A percentile compares a stretch with the other conserved stretches of the same genome.
phyloP scores from a whole-genome alignment of 1,140 invertebrate species.

The Caenorhabditis latens region DNA sequence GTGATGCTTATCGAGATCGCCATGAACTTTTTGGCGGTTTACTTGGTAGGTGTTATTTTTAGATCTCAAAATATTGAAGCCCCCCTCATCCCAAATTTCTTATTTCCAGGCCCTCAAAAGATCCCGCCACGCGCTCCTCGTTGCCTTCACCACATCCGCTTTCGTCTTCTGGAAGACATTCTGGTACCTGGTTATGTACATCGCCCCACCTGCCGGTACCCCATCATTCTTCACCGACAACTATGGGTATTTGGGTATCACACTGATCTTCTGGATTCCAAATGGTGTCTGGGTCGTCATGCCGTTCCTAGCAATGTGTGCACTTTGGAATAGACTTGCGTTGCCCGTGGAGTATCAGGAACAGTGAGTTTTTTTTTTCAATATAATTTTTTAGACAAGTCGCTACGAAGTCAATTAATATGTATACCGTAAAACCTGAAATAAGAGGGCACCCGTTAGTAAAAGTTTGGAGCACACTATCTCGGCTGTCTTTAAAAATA shows the following conservation, averaged over 20 bases:
- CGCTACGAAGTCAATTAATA: too few relatives aligned
- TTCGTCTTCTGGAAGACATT: conserved; percentile 76
- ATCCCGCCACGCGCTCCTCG: conserved; percentile 70
- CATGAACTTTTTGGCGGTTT: conserved; percentile 72
- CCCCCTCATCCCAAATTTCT: too few relatives aligned
- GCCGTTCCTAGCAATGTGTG: conserved; percentile 67
- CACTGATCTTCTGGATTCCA: conserved; percentile 69
- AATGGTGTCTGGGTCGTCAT: conserved; percentile 70
- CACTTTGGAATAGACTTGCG: conserved; percentile 68
- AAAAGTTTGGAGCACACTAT: too few relatives aligned
- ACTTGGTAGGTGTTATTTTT: conserved; percentile 62
- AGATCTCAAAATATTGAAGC: too few relatives aligned
- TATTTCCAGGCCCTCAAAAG: conserved; percentile 56
- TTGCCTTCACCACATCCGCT: conserved; percentile 69
- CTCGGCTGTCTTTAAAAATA: too few relatives aligned
- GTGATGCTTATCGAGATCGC: conserved; percentile 74
- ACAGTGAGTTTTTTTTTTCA: conserved; percentile 40
- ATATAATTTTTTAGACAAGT: too few relatives aligned
- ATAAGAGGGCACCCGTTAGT: too few relatives aligned
- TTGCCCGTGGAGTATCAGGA: conserved; percentile 45
- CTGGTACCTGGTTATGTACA: conserved; percentile 72
- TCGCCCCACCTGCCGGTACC: conserved; percentile 66
- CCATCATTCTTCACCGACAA: conserved; percentile 65
- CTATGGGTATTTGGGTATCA: conserved; percentile 59
- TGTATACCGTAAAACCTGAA: too few relatives aligned